Conservation (phyloP, 2,888 invertebrate genomes). For the Drosophila stalkeri region DNA sequence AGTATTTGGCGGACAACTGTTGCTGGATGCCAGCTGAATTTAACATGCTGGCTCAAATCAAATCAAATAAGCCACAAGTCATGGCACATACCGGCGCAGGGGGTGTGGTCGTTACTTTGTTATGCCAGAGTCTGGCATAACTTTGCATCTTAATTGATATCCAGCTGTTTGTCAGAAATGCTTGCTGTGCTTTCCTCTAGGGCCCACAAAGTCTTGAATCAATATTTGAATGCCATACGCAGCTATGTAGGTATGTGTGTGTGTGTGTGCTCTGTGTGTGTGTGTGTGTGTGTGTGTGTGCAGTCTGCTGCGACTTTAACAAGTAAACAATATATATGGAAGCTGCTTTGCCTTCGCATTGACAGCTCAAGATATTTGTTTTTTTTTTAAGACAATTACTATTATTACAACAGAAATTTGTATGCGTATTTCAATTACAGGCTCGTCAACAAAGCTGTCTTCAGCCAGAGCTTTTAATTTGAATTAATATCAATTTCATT, state of each 20-base stretch:
- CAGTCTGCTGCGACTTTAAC: not conserved
- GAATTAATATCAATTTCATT: not conserved
- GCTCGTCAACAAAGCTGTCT: too few species aligned
- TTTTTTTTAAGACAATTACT: not conserved
- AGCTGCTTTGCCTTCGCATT: not conserved
- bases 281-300: not conserved
- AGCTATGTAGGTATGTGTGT: not conserved
- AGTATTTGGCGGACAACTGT: conserved; percentile 45
- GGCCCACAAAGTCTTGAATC: conserved; percentile 11
- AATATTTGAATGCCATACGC: conserved; percentile 17
- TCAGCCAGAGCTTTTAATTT: not conserved
- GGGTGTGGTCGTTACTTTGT: conserved; percentile 10
- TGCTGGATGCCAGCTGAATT: conserved; percentile 29
- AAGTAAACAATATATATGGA: not conserved
- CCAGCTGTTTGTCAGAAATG: conserved; percentile 40
- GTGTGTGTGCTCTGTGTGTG: not conserved
- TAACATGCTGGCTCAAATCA: conserved; percentile 5
- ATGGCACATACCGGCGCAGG: conserved; percentile 12
- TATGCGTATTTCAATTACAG: not conserved
- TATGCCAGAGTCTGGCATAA: conserved; percentile 39
- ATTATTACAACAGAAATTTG: not conserved
- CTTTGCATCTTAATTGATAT: conserved; percentile 59
- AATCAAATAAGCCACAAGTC: conserved; percentile 36
- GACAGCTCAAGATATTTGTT: not conserved
- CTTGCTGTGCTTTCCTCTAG: conserved; percentile 3